phyloP scores from a whole-genome alignment of 2,797 vertebrate species.

The Gadopsis bispinosus region DNA sequence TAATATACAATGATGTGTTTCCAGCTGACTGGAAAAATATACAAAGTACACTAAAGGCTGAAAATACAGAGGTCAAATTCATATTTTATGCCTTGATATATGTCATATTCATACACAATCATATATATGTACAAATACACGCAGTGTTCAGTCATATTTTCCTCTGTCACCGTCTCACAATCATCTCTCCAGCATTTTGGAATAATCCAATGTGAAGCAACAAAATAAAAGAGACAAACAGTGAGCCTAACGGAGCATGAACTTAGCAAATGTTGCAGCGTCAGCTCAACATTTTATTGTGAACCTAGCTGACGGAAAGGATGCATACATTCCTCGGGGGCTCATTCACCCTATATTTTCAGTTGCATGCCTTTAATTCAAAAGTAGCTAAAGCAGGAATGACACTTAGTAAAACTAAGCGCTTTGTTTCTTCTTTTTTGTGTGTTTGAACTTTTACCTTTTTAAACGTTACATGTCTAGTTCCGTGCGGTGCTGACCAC shows the following conservation, averaged over 20 bases:
- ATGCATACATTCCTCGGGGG: conserved; percentile 14
- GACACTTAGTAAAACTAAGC: conserved; percentile 11
- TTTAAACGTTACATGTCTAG: neutral
- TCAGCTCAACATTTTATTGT: conserved; percentile 38
- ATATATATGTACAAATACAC: conserved; percentile 59
- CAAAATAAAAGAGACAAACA: conserved; percentile 8
- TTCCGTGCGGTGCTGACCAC: neutral
- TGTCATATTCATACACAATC: conserved; percentile 28
- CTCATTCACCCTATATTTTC: no score
- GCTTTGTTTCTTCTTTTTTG: neutral
- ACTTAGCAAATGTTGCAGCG: neutral
- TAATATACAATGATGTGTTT: neutral
- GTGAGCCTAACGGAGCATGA: neutral
- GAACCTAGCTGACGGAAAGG: conserved; percentile 13
- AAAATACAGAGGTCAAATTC: conserved; percentile 28
- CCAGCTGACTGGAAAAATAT: neutral
- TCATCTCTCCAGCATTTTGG: conserved; percentile 78
- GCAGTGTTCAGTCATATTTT: conserved; percentile 7
- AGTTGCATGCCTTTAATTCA: no score
- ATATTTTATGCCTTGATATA: conserved; percentile 27
- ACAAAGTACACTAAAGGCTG: conserved; percentile 15
- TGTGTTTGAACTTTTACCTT: neutral
- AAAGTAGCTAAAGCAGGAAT: conserved; percentile 8
- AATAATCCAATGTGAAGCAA: conserved; percentile 41
- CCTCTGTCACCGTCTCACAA: neutral